Evolutionary conservation across 2,113 vertebrate genomes (phyloP), one percentile per base, ranked within the genome.

Genomic region (Hylia prasina): DNA sequence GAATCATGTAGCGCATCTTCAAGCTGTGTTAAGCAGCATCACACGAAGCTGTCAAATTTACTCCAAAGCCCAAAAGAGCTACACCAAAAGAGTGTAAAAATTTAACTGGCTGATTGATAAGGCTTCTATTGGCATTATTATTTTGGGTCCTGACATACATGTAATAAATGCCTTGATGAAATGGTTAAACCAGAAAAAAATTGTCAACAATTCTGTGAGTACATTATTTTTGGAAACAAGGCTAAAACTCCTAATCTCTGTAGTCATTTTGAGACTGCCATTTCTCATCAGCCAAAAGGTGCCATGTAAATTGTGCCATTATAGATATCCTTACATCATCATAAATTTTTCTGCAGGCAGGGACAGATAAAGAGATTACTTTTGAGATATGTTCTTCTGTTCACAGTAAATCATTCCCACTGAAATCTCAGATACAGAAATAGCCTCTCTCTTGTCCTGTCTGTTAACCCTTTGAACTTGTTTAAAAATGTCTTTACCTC

Each of bases 261-360:
- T 4, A 69, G 70, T 69, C 11, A 16, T 72, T 90, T 90, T 71
- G 51, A 93, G 47, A 68, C 57, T 91, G 16, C 31, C 57, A 45
- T 91, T 93, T 85, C 63, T 90, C 82, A 82, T 85, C 75, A 90
- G 53, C 70, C 61, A 72, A 85, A 66, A 95, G 82, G 82, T 90
- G 73, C 63, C 61, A 69, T 56, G 85, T 82, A 93, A 82, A 88
- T 69, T 33, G 73, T 85, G 48, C 40, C 31, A 25, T 94, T 88
- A 70, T n/a, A 86, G 75, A 90, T 93, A 82, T 90, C 65, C 94
- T 88, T 69, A 61, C 20, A 4, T 77, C 86, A 39, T 53, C 82
- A 89, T 93, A 86, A 90, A 72, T 96, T 97, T 91, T 93, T 88
- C 71, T 81, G 54, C 79, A 76, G 78, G 75, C 66, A 90, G 79